Evolutionary conservation across 2,888 invertebrate species (phyloP).

Genomic region (Drosophila multiciliata): DNA sequence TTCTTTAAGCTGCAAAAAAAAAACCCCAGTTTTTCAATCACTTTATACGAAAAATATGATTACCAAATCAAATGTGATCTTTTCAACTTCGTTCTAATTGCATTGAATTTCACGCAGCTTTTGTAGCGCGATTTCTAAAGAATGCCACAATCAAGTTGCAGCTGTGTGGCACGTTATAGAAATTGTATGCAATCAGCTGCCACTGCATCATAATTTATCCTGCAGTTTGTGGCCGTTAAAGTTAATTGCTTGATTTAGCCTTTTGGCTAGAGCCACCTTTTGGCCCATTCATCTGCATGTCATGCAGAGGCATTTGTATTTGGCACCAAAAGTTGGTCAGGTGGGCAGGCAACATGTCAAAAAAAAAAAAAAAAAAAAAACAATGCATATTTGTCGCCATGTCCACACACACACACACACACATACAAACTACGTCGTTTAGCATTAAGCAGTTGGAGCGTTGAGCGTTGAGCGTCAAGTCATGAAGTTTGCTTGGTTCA

Average conservation of each 20-base stretch:
- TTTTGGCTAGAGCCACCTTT: slow-evolving; percentile 22
- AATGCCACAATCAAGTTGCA: not conserved
- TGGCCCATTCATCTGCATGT: slow-evolving; percentile 55
- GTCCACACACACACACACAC: slow-evolving; percentile 12
- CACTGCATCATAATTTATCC: slow-evolving; percentile 19
- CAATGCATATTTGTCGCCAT: slow-evolving; percentile 62
- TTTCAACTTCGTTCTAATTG: not conserved
- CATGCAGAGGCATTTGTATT: slow-evolving; percentile 17
- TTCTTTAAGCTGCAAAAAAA: not conserved
- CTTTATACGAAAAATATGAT: not conserved
- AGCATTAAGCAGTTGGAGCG: slow-evolving; percentile 12
- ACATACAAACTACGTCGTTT: slow-evolving; percentile 13
- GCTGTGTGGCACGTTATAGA: not conserved
- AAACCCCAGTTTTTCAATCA: not conserved
- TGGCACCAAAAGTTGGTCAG: slow-evolving; percentile 5
- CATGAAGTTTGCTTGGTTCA: slow-evolving; percentile 60
- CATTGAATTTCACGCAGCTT: not conserved
- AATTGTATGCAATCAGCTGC: not conserved
- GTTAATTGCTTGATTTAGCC: slow-evolving; percentile 27
- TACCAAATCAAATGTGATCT: not conserved
- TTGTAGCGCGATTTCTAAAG: not conserved
- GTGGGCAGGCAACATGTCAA: slow-evolving; percentile 8
- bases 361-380: slow-evolving; percentile 29
- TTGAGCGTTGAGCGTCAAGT: slow-evolving; percentile 45
- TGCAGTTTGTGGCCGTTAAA: slow-evolving; percentile 30